phyloP scores from a whole-genome alignment of 2,797 vertebrate genomes.

The Chloroceryle amazona region DNA sequence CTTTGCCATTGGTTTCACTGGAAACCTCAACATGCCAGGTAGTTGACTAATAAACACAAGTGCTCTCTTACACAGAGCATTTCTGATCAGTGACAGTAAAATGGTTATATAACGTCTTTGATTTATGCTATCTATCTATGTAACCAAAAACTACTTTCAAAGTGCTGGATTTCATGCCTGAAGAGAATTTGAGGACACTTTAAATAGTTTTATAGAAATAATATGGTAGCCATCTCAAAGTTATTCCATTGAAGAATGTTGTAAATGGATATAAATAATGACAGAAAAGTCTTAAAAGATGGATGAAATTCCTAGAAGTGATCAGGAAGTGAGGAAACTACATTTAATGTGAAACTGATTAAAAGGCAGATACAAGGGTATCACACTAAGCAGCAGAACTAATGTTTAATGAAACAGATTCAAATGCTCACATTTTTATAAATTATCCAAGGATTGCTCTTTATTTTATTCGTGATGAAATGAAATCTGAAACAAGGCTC shows the following conservation, averaged over 20 bases:
- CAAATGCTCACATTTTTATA: slow-evolving; percentile 20
- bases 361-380: background rate
- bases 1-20: slow-evolving; percentile 1
- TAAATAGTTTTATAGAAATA: background rate
- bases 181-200: background rate
- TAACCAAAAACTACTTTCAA: background rate
- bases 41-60: background rate
- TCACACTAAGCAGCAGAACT: background rate
- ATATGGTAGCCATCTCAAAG: background rate
- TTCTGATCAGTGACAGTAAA: background rate
- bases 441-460: background rate
- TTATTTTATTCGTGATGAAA: slow-evolving; percentile 41
- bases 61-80: background rate
- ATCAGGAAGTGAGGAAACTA: background rate
- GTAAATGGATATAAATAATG: background rate
- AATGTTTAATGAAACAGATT: slow-evolving; percentile 11
- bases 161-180: background rate
- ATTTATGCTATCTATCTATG: background rate
- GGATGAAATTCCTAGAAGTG: slow-evolving; percentile 3
- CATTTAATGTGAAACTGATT: background rate
- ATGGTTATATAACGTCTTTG: background rate
- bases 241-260: background rate
- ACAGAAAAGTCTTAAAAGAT: background rate
- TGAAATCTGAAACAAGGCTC: slow-evolving; percentile 23
- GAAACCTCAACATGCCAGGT: background rate